Evolutionary conservation across 1,140 invertebrate genomes (phyloP).

Genomic region (Polypedilum vanderplanki): DNA sequence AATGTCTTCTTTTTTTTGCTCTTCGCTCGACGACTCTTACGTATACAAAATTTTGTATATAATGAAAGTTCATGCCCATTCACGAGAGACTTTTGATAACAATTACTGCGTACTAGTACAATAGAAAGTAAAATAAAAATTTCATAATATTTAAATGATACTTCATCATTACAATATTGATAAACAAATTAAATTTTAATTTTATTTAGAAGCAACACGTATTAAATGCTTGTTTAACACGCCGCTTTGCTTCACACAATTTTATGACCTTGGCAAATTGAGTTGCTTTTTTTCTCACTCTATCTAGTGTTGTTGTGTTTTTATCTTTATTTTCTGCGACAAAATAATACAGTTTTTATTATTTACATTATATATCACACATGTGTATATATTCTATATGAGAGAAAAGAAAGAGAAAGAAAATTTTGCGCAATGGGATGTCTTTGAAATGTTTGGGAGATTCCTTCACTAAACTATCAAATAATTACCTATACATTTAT

Average conservation of each 20-base stretch:
- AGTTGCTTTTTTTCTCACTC: slow-evolving; percentile 2
- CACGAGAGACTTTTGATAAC: too few relatives aligned
- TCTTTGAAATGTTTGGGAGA: not conserved
- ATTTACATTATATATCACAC: not conserved
- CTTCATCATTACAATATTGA: too few relatives aligned
- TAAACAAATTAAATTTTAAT: too few relatives aligned
- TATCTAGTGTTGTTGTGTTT: not conserved
- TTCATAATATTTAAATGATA: too few relatives aligned
- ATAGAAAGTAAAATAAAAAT: too few relatives aligned
- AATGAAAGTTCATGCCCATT: too few relatives aligned
- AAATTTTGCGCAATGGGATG: not conserved
- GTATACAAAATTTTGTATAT: too few relatives aligned
- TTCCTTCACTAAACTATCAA: not conserved
- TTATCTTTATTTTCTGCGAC: not conserved
- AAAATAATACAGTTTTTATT: not conserved
- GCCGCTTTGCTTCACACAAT: not conserved
- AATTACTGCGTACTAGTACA: too few relatives aligned
- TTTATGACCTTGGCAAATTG: slow-evolving; percentile 1
- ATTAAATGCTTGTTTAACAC: not conserved
- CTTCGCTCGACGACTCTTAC: too few relatives aligned
- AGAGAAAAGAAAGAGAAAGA: too few relatives aligned
- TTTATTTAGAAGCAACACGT: not conserved
- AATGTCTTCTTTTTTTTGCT: not conserved
- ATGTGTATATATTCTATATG: not conserved
- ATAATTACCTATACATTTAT: not conserved